Evolutionary conservation across 2,797 vertebrate species (phyloP), one percentile per base, ranked within the genome.

Genomic region (Apodemus agrarius): DNA sequence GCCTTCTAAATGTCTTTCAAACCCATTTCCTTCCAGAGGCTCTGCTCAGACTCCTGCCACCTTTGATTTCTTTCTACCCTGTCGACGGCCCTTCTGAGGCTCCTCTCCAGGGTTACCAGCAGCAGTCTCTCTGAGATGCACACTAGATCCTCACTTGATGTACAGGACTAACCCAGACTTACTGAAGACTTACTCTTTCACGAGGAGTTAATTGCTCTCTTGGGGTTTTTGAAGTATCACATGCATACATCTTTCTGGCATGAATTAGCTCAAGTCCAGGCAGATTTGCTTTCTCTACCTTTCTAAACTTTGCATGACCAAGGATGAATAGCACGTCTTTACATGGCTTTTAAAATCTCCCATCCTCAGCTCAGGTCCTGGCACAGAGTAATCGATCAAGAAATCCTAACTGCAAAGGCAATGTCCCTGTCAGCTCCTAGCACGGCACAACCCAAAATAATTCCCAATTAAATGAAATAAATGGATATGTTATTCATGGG

Each of bases 381-480:
- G 57, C 40, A 93, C 40, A 52, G 57, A 93, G 54, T 65, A 91
- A 91, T 24, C 57, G n/a, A 37, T 87, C 49, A 40, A 61, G 83
- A 80, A 79, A 85, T 89, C 61, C 89, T 91, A 78, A 96, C 86
- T 80, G 82, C 89, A 93, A 80, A 90, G 67, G 87, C 78, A 65
- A 78, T 87, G 89, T 92, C 91, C 67, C 91, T 96, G 78, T 96
- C 92, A 63, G 54, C 49, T 72, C 52, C 52, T 72, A 81, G 37
- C 29, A 52, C 14, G 72, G 43, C 67, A 92, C 49, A 93, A 91
- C 78, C 54, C 69, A 40, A 93, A 89, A 95, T 93, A 95, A 76
- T 89, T 93, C 90, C 88, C 72, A 96, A 83, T 91, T 94, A 92
- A 93, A 76, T 86, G 61, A 86, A 83, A 79, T 78, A 78, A 88